A percentile compares a stretch with the other conserved stretches of the same genome.
Evolutionary conservation across 2,888 invertebrate genomes (phyloP).

Genomic region (Charanyca ferruginea): DNA sequence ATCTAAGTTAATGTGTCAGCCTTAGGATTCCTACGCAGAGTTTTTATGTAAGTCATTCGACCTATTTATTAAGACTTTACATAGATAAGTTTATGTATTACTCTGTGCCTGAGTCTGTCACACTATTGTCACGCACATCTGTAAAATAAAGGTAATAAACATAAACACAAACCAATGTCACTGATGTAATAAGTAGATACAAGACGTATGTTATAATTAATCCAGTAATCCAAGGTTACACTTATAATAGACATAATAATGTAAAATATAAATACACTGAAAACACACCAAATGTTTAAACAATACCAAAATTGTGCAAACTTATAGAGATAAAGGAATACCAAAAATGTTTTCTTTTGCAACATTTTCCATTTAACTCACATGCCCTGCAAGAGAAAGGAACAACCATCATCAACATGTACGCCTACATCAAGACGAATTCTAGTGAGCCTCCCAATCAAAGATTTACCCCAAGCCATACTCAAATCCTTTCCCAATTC

Average conservation of each 20-base stretch:
- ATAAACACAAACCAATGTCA: background rate
- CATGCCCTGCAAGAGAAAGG: conserved; percentile 26
- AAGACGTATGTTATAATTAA: background rate
- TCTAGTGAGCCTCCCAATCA: background rate
- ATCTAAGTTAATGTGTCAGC: no score
- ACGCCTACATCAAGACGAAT: conserved; percentile 1
- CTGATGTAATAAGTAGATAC: no score
- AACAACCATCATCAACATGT: background rate
- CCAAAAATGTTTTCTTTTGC: conserved; percentile 6
- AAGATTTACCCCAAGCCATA: conserved; percentile 13
- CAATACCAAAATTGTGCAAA: background rate
- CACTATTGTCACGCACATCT: conserved; percentile 7
- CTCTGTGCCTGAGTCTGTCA: conserved; percentile 26
- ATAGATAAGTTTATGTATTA: background rate
- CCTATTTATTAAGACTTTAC: background rate
- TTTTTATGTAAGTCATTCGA: background rate
- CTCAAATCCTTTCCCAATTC: background rate
- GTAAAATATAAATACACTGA: background rate
- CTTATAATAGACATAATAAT: background rate
- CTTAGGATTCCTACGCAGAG: no score
- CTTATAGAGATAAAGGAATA: background rate
- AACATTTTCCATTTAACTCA: conserved; percentile 6
- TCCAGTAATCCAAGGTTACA: background rate
- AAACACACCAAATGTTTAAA: conserved; percentile 10
- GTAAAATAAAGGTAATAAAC: background rate